Base-by-base conservation (phyloP, 2,797 vertebrate species). In the Tamandua tetradactyla region DNA sequence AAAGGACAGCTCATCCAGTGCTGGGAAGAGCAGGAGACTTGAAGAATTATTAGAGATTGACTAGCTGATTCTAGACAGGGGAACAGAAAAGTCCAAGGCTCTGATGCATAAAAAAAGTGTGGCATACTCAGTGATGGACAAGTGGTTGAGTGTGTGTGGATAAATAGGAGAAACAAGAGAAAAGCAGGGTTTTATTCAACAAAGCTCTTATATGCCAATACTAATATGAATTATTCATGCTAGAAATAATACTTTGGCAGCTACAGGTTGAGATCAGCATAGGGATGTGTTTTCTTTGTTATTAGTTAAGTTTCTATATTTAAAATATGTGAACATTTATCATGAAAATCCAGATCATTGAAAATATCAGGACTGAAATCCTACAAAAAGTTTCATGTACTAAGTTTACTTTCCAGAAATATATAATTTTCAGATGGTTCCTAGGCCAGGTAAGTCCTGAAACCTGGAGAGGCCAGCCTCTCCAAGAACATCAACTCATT, bases 301-400 rank as follows among this genome's bases (percentile, higher is more conserved):
- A 79, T 83, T 57, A 7, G 13, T 27, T 78, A 32, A 7, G 1
- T 42, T 64, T 47, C 20, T 11, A n/a, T 42, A 35, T 64, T n/a
- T 62, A 35, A 92, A 82, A 81, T 62, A 42, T 3, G 40, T 37
- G 44, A 17, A 75, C 10, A 12, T 72, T 74, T 81, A 7, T 75
- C 62, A 87, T 14, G 42, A 52, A 90, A 79, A 75, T 20, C 55
- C 79, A 62, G 57, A 59, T 69, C 11, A 79, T 57, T 64, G 55
- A 35, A 93, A 83, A 94, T 57, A 59, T 47, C 27, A 64, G 23
- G n/a, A n/a, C n/a, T n/a, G n/a, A n/a, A n/a, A n/a, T n/a, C n/a
- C n/a, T n/a, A n/a, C n/a, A n/a, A n/a, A n/a, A n/a, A n/a, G n/a
- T n/a, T n/a, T n/a, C n/a, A n/a, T n/a, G n/a, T n/a, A n/a, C n/a